phyloP scores from a whole-genome alignment of 2,888 invertebrate species.

The Mimachlamys varia region DNA sequence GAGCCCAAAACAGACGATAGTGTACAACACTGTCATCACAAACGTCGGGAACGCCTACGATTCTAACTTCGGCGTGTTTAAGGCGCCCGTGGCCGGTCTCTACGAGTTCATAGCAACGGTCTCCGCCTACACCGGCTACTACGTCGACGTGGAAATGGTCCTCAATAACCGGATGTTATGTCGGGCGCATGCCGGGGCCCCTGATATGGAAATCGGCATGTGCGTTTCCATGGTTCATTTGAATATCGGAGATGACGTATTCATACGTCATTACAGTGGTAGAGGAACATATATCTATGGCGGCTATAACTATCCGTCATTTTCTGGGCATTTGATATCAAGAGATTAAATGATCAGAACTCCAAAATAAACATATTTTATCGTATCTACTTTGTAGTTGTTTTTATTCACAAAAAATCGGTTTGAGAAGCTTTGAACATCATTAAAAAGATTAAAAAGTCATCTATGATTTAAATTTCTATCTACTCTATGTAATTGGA shows the following conservation, averaged over 20 bases:
- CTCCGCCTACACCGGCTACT: neutral
- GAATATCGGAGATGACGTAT: conserved; percentile 43
- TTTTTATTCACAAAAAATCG: neutral
- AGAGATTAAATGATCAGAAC: neutral
- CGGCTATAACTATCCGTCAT: neutral
- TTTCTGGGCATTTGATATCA: conserved; percentile 43
- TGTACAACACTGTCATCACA: conserved; percentile 36
- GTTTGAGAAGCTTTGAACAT: too few species aligned
- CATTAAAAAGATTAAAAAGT: too few species aligned
- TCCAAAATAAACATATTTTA: neutral
- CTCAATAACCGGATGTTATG: conserved; percentile 41
- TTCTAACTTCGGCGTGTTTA: conserved; percentile 41
- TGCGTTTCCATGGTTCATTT: conserved; percentile 45
- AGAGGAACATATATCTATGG: conserved; percentile 38
- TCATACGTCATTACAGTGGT: conserved; percentile 41
- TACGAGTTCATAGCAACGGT: conserved; percentile 42
- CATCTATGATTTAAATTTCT: too few species aligned
- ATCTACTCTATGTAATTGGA: too few species aligned
- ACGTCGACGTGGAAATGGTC: conserved; percentile 43
- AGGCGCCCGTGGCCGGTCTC: conserved; percentile 20
- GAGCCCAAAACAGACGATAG: conserved; percentile 46
- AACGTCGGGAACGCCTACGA: conserved; percentile 45
- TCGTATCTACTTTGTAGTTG: neutral
- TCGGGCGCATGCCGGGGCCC: conserved; percentile 37
- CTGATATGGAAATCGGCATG: conserved; percentile 16